phyloP scores from a whole-genome alignment of 2,888 invertebrate species.

The Cheiracanthium punctorium region DNA sequence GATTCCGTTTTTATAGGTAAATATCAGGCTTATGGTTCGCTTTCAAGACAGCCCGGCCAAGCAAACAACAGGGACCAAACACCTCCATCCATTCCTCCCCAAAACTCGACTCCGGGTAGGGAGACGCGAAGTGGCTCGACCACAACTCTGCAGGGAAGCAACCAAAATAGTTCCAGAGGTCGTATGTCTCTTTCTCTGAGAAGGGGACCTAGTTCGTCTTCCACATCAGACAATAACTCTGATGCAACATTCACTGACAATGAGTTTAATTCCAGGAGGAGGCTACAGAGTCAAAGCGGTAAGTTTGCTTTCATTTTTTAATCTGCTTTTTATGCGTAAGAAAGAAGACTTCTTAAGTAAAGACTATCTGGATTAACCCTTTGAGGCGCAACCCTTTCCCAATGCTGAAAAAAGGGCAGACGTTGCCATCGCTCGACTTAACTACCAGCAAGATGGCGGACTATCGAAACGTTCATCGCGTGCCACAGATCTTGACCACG shows the following conservation, averaged over 20 bases:
- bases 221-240: slow-evolving; percentile 71
- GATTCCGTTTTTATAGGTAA: slow-evolving; percentile 27
- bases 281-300: slow-evolving; percentile 59
- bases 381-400: too few species aligned
- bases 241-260: slow-evolving; percentile 70
- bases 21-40: slow-evolving; percentile 49
- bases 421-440: too few species aligned
- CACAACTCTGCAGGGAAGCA: neutral
- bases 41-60: slow-evolving; percentile 50
- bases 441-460: too few species aligned
- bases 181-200: slow-evolving; percentile 64
- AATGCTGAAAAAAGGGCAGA: too few species aligned
- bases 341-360: too few species aligned
- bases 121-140: slow-evolving; percentile 49
- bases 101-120: neutral
- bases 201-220: slow-evolving; percentile 69
- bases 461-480: too few species aligned
- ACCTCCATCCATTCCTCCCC: neutral
- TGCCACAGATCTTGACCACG: too few species aligned
- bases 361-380: too few species aligned
- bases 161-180: slow-evolving; percentile 2
- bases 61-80: slow-evolving; percentile 26
- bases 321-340: neutral
- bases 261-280: slow-evolving; percentile 53
- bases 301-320: slow-evolving; percentile 2